Evolutionary conservation across 2,888 invertebrate species (phyloP).

Genomic region (Lepidochrysops patricia): DNA sequence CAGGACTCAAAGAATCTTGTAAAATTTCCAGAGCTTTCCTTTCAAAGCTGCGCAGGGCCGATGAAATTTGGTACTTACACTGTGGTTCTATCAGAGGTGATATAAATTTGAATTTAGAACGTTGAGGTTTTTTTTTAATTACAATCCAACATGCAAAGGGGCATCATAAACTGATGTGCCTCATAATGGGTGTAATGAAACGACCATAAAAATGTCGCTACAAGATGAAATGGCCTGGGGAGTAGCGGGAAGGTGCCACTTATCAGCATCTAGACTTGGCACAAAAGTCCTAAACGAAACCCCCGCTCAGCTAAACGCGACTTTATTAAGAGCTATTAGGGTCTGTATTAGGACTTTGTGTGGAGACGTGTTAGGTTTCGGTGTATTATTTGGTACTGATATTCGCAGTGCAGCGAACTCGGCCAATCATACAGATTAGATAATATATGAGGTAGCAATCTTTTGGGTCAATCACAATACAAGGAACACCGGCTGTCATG

Average conservation of each 20-base stretch:
- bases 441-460: constrained; percentile 10
- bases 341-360: constrained; percentile 17
- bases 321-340: neutral
- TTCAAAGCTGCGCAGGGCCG: too few species aligned
- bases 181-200: neutral
- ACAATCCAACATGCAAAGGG: neutral
- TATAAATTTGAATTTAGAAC: too few species aligned
- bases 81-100: too few species aligned
- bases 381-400: constrained; percentile 28
- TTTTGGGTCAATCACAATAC: constrained; percentile 4
- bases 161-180: neutral
- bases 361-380: constrained; percentile 18
- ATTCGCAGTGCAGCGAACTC: constrained; percentile 59
- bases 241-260: constrained; percentile 50
- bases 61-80: too few species aligned
- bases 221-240: constrained; percentile 40
- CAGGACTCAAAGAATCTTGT: too few species aligned
- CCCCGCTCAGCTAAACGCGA: constrained; percentile 16
- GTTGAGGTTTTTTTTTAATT: too few species aligned
- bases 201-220: constrained; percentile 10
- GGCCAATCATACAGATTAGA: constrained; percentile 25
- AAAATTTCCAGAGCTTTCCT: too few species aligned
- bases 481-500: neutral
- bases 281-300: constrained; percentile 20
- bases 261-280: constrained; percentile 31